Evolutionary conservation across 2,888 invertebrate genomes (phyloP), one percentile per base, ranked within the genome.

Genomic region (Xestia xanthographa): DNA sequence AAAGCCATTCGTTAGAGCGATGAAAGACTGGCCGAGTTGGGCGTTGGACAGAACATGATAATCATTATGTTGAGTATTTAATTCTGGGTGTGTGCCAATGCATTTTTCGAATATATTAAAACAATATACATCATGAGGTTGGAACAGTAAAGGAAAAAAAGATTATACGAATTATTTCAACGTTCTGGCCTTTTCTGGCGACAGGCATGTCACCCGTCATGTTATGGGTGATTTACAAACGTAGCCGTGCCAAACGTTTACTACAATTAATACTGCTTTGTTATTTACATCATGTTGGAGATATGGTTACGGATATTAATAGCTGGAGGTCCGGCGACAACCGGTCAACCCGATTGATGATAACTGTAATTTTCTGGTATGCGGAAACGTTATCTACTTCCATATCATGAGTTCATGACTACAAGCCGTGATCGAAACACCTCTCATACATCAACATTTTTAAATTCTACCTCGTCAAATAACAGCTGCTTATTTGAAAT

Each of bases 81-180:
- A 65, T 43, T 41, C 48, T 83, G 79, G 66, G 43, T 56, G 60
- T 48, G 34, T 83, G 81, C 81, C 81, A 80, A 79, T 53, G 67
- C 45, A 58, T 71, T 63, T 68, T 70, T 43, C 41, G 20, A 50
- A 50, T 67, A 63, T 45, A 34, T 66, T 11, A 41, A 60, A 81
- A 80, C 45, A 43, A 82, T 72, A 72, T 68, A 58, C 50, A 66
- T 68, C 29, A 69, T 66, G 48, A 66, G 45, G n/a, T 63, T 67
- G 48, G 56, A 29, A 71, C 77, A 72, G 26, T 80, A 66, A 62
- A 43, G 48, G 45, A 65, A 53, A 82, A 53, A 50, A 76, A 58
- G 11, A 38, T 5, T 48, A n/a, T 45, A 43, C 17, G 34, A 26
- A 77, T 53, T 62, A 71, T 77, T 77, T 77, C 34, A 50, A 38